phyloP scores from a whole-genome alignment of 2,888 invertebrate genomes.

The Hydraecia micacea region DNA sequence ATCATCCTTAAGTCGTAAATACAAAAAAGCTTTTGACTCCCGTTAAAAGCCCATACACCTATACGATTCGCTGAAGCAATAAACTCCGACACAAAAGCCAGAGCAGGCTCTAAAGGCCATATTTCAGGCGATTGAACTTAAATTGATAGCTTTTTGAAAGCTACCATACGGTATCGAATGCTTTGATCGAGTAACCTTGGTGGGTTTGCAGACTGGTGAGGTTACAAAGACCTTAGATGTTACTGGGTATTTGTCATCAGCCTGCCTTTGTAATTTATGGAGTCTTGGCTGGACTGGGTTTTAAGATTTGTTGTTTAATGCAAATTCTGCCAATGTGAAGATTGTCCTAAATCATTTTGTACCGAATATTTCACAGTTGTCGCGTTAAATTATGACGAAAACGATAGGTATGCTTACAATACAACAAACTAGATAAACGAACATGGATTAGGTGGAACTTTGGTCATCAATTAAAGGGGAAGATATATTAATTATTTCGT shows the following conservation, averaged over 20 bases:
- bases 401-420: not conserved
- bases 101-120: conserved; percentile 39
- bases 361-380: not conserved
- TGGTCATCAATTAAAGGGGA: not conserved
- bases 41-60: conserved; percentile 28
- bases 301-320: not conserved
- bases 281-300: not conserved
- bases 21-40: conserved; percentile 26
- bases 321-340: not conserved
- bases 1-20: conserved; percentile 13
- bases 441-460: not conserved
- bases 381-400: not conserved
- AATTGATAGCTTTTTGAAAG: conserved; percentile 58
- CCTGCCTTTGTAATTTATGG: conserved; percentile 42
- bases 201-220: conserved; percentile 43
- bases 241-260: conserved; percentile 48
- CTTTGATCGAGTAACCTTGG: conserved; percentile 62
- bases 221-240: conserved; percentile 45
- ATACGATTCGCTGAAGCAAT: conserved; percentile 42
- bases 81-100: conserved; percentile 53
- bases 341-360: not conserved
- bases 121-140: conserved; percentile 54
- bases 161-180: conserved; percentile 29
- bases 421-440: not conserved
- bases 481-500: not conserved